These are phyloP conservation scores for Chlamydotis undulata DNA, from an alignment of 2,113 vertebrate genomes.

Conservation along the genomic window DNA sequence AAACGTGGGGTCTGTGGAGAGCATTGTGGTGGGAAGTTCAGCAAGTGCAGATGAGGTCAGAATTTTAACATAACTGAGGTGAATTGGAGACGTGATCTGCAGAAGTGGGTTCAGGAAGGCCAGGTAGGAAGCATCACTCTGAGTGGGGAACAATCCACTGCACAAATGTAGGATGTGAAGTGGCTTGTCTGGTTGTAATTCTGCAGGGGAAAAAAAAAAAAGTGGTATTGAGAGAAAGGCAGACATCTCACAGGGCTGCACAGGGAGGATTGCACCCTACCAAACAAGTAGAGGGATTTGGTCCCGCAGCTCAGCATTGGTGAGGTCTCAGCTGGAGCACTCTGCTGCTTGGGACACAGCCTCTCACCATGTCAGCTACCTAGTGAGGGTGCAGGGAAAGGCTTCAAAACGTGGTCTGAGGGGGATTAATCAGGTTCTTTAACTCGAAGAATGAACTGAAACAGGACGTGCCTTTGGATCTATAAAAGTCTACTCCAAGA, in stretches of 20 bases:
- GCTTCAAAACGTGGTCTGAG: not conserved
- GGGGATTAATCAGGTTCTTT: not conserved
- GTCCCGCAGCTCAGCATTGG: too few relatives aligned
- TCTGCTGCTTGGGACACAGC: fast-evolving
- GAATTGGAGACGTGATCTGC: not conserved
- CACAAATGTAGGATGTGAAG: not conserved
- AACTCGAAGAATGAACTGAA: not conserved
- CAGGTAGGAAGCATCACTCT: not conserved
- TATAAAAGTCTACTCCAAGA: not conserved
- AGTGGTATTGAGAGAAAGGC: not conserved
- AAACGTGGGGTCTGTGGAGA: not conserved
- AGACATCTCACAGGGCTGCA: not conserved
- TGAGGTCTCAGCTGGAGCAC: not conserved
- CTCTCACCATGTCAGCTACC: not conserved
- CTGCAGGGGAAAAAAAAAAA: not conserved
- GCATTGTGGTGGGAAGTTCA: not conserved
- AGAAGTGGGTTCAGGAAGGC: not conserved
- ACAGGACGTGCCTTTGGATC: not conserved
- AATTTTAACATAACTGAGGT: not conserved
- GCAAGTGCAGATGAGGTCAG: not conserved
- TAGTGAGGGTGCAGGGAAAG: not conserved
- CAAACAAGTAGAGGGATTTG: not conserved
- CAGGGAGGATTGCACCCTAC: not conserved
- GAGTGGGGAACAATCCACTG: not conserved
- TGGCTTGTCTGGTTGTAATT: not conserved